Evolutionary conservation across 2,888 invertebrate genomes (phyloP).

Genomic region (Arrhopalites spinosus): DNA sequence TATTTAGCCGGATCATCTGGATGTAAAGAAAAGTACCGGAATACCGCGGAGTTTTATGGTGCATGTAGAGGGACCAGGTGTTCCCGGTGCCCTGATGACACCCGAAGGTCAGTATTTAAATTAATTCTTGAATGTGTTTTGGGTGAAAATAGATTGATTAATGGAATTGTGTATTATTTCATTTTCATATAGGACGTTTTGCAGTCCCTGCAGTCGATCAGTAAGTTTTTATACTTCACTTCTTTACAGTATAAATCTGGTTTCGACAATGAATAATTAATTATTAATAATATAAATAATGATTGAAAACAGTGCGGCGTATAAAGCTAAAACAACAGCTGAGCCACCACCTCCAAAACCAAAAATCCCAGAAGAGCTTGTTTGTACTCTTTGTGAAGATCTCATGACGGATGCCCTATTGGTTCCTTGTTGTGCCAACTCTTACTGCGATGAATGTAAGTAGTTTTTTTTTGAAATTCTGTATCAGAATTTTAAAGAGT

Average conservation of each 20-base stretch:
- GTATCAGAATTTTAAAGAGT: too few species aligned
- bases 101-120: slow-evolving; percentile 64
- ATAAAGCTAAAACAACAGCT: too few species aligned
- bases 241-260: too few species aligned
- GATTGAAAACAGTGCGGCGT: too few species aligned
- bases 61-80: slow-evolving; percentile 84
- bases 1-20: slow-evolving; percentile 57
- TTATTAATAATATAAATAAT: too few species aligned
- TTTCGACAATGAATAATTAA: too few species aligned
- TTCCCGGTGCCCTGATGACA: slow-evolving; percentile 90
- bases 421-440: slow-evolving; percentile 97
- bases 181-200: slow-evolving; percentile 62
- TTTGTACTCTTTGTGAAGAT: slow-evolving; percentile 91
- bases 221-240: slow-evolving; percentile 65
- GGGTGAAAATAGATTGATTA: too few species aligned
- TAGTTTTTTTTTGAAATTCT: too few species aligned
- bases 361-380: slow-evolving; percentile 85
- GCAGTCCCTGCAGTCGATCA: slow-evolving; percentile 87
- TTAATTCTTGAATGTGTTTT: too few species aligned
- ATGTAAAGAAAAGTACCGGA: slow-evolving; percentile 92
- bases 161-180: too few species aligned
- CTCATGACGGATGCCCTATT: slow-evolving; percentile 93
- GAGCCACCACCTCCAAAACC: slow-evolving; percentile 56
- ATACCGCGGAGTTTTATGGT: slow-evolving; percentile 97
- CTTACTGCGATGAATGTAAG: slow-evolving; percentile 98